Percentiles rank a stretch among this genome's conserved stretches.
These are phyloP conservation scores for Bradypus variegatus DNA, from an alignment of 2,797 vertebrate genomes.

Conservation along the genomic window DNA sequence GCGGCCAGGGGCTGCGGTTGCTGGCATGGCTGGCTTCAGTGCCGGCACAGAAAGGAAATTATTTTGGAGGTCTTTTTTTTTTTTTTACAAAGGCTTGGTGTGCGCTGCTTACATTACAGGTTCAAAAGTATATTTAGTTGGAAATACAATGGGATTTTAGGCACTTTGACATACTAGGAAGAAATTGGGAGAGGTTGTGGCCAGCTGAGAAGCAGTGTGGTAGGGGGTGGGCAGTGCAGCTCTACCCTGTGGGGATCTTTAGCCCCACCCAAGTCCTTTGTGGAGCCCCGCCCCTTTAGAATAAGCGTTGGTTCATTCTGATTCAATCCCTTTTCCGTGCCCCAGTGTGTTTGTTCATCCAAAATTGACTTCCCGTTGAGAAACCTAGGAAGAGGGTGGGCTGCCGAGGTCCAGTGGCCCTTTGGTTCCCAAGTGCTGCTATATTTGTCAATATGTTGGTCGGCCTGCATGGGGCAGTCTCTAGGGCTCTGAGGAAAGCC, in stretches of 20 bases:
- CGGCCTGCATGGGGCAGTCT: fast-evolving
- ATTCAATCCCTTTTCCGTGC: neutral
- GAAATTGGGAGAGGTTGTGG: neutral
- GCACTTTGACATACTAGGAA: neutral
- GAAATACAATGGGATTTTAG: neutral
- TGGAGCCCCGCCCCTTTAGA: fast-evolving
- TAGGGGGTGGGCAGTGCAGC: fast-evolving
- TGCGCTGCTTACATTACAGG: fast-evolving
- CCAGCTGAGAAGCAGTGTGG: fast-evolving
- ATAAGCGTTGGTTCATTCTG: too few relatives aligned
- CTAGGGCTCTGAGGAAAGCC: neutral
- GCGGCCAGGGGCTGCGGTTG: too few relatives aligned
- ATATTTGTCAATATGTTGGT: fast-evolving
- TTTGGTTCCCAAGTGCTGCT: neutral
- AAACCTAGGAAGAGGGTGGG: neutral
- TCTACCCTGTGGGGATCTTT: neutral
- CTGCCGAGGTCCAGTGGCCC: fast-evolving
- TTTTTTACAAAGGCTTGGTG: neutral
- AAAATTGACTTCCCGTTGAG: neutral
- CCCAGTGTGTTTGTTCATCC: neutral
- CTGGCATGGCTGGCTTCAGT: too few relatives aligned
- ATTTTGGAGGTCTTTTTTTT: neutral
- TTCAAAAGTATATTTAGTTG: neutral
- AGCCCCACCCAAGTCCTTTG: fast-evolving
- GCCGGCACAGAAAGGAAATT: neutral